Conservation (phyloP, 2,797 vertebrate genomes). For the Siniperca scherzeri region DNA sequence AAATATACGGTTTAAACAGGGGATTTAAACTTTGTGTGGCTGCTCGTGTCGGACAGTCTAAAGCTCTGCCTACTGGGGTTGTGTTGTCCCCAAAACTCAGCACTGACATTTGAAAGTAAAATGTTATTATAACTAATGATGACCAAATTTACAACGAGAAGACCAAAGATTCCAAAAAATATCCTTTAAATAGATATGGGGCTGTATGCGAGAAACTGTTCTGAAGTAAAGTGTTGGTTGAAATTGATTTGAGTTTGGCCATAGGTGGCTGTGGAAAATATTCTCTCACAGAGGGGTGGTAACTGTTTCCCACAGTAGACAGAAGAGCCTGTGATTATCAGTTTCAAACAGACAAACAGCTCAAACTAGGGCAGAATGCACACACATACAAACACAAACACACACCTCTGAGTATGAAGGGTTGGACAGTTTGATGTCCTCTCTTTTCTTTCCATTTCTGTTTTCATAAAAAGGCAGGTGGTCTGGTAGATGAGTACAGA, state of each 20-base stretch:
- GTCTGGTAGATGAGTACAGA: not conserved
- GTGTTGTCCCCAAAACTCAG: too few relatives aligned
- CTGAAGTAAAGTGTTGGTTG: not conserved
- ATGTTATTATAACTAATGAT: not conserved
- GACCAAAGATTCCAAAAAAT: not conserved
- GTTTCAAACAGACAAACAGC: conserved; percentile 57
- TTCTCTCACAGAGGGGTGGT: conserved; percentile 28
- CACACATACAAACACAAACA: conserved; percentile 27
- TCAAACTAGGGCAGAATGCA: conserved; percentile 50
- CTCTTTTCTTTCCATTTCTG: conserved; percentile 6
- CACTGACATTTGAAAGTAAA: not conserved
- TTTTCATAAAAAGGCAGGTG: conserved; percentile 23
- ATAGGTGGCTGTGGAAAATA: conserved; percentile 30
- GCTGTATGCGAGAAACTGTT: not conserved
- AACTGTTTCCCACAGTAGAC: conserved; percentile 40
- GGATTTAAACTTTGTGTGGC: not conserved
- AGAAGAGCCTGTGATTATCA: conserved; percentile 55
- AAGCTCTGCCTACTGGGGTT: too few relatives aligned
- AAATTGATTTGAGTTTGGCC: conserved; percentile 20
- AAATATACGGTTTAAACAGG: not conserved
- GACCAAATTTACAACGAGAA: not conserved
- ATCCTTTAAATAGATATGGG: not conserved
- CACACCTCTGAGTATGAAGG: conserved; percentile 9
- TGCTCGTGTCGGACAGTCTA: not conserved
- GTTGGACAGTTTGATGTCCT: conserved; percentile 2